These are phyloP conservation scores for Abramis brama DNA, from an alignment of 2,113 vertebrate species.

Conservation along the genomic window DNA sequence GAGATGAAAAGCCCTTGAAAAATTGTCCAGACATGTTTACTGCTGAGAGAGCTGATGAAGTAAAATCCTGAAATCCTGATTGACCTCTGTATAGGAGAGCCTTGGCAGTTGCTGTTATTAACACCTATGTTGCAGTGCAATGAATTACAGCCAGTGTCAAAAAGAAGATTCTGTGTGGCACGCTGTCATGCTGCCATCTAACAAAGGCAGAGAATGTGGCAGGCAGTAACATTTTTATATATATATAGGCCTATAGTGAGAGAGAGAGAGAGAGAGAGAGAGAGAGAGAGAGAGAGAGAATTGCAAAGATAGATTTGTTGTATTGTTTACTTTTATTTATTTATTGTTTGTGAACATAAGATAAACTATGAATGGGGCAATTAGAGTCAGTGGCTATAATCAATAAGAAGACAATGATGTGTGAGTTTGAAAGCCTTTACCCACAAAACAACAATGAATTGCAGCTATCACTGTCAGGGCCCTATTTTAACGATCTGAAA, in stretches of 20 bases:
- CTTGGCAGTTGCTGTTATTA: slow-evolving; percentile 11
- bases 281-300: no score
- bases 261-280: no score
- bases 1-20: not conserved
- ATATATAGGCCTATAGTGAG: no score
- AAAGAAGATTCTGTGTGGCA: not conserved
- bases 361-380: not conserved
- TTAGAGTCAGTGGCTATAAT: not conserved
- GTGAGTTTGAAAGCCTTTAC: not conserved
- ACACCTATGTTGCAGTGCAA: not conserved
- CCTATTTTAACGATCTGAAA: no score
- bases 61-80: slow-evolving; percentile 22
- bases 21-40: slow-evolving; percentile 17
- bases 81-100: slow-evolving; percentile 14
- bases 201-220: not conserved
- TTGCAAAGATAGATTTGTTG: no score
- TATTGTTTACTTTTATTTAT: not conserved
- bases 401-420: not conserved
- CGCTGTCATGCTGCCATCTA: not conserved
- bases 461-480: not conserved
- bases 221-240: not conserved
- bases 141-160: slow-evolving; percentile 1
- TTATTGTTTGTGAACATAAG: not conserved
- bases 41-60: slow-evolving; percentile 19
- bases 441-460: not conserved